Evolutionary conservation across 2,113 vertebrate genomes (phyloP), one percentile per base, ranked within the genome.

Genomic region (Hirundichthys speculiger): DNA sequence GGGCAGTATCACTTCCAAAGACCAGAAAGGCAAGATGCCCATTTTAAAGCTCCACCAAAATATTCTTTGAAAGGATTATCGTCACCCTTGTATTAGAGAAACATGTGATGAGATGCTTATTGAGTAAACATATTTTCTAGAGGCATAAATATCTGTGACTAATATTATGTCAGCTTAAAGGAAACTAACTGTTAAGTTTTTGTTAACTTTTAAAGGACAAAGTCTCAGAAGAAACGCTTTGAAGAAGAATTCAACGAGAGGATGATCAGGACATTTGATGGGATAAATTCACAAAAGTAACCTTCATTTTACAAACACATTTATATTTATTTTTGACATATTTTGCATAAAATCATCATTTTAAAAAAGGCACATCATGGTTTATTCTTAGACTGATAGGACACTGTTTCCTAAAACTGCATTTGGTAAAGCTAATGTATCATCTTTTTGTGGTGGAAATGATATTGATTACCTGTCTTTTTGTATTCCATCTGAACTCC

Each of bases 271-370:
- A 97, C 97, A 5, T 97, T 99, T 78, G 97, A 98, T 73, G 97
- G 96, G 56, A 98, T 99, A 86, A 99, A 96, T 75, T 95, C 97
- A 48, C 97, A 99, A 79, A 99, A 99, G 97, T 99, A 93, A 80
- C 92, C 24, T 4, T 39, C 1, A 25, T 45, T 63, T 45, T 13
- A 66, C 4, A 53, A 34, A 25, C 1, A 18, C 18, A 46, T 15
- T 43, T 58, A 22, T 18, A 10, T 13, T 27, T 0, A 0, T 47
- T 24, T 22, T 13, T 49, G 7, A 39, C 43, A 10, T 52, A 11
- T 30, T 40, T 16, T 11, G 18, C 1, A 51, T 22, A 51, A 51
- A 13, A 19, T 18, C 16, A 16, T 9, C 38, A 55, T 34, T 22
- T 13, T 9, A 3, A 3, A 58, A 0, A 56, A 49, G 15, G 16